Evolutionary conservation across 23 tunicate genomes (phyloP).

Genomic region (Halocynthia aurantium): DNA sequence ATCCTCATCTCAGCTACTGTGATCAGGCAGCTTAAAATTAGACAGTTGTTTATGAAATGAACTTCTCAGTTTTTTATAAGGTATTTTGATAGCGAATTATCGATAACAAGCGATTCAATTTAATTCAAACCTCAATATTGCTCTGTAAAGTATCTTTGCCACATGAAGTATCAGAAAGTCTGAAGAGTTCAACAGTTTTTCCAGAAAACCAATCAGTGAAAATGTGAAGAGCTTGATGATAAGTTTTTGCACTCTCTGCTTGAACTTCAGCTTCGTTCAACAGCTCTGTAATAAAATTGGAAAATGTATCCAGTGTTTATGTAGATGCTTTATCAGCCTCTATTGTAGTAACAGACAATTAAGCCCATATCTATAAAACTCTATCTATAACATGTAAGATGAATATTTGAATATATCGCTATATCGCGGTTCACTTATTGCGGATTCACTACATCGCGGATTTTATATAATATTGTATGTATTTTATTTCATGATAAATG

Average conservation of each 20-base stretch:
- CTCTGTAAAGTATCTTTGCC: slow-evolving; percentile 36
- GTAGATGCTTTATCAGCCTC: no score
- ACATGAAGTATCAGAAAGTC: slow-evolving; percentile 51
- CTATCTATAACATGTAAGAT: no score
- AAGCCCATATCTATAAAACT: no score
- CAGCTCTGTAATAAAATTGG: slow-evolving; percentile 17
- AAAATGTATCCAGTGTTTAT: not conserved
- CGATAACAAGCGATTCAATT: not conserved
- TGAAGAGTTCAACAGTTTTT: slow-evolving; percentile 52
- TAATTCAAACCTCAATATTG: slow-evolving; percentile 40
- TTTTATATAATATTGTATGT: no score
- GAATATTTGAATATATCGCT: no score
- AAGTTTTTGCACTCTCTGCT: slow-evolving; percentile 53
- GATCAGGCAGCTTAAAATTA: no score
- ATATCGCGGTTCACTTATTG: no score
- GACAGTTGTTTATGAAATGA: no score
- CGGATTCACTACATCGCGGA: no score
- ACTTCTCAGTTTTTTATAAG: not conserved
- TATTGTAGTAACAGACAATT: no score
- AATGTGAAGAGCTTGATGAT: slow-evolving; percentile 68
- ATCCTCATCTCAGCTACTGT: no score
- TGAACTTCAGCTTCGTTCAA: slow-evolving; percentile 17
- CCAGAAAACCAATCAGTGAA: slow-evolving; percentile 87
- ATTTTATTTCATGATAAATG: no score
- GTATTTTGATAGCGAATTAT: not conserved